Percentiles rank a stretch among this genome's conserved stretches.
These are phyloP conservation scores for Brenthis ino DNA, from an alignment of 2,888 invertebrate species.

Conservation along the genomic window DNA sequence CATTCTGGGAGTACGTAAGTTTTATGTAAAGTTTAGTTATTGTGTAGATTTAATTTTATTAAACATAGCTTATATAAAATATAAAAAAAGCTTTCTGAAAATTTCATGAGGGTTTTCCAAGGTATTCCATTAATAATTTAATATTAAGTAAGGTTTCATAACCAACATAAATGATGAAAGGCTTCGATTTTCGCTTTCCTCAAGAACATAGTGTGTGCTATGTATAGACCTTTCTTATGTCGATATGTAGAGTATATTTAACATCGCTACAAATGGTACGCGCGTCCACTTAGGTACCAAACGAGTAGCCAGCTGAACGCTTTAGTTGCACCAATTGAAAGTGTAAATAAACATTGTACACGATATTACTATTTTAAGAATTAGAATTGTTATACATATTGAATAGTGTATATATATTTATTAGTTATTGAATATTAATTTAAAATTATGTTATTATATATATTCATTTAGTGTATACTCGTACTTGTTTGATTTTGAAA, in stretches of 20 bases:
- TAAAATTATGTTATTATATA: too few relatives aligned
- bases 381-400: background rate
- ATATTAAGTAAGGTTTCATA: too few relatives aligned
- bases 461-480: too few relatives aligned
- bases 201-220: conserved; percentile 1
- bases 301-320: conserved; percentile 67
- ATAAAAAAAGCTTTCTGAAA: too few relatives aligned
- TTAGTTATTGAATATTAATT: too few relatives aligned
- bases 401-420: too few relatives aligned
- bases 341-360: conserved; percentile 18
- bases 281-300: conserved; percentile 68
- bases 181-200: conserved; percentile 20
- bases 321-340: conserved; percentile 44
- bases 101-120: too few relatives aligned
- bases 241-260: conserved; percentile 80
- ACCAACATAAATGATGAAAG: background rate
- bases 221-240: conserved; percentile 41
- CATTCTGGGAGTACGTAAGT: background rate
- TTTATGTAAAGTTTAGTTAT: background rate
- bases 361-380: background rate
- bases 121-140: too few relatives aligned
- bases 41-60: too few relatives aligned
- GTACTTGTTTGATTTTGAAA: too few relatives aligned
- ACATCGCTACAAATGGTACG: conserved; percentile 68
- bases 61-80: too few relatives aligned